Conservation (phyloP, 1,140 invertebrate genomes). For the Ceratina australensis region DNA sequence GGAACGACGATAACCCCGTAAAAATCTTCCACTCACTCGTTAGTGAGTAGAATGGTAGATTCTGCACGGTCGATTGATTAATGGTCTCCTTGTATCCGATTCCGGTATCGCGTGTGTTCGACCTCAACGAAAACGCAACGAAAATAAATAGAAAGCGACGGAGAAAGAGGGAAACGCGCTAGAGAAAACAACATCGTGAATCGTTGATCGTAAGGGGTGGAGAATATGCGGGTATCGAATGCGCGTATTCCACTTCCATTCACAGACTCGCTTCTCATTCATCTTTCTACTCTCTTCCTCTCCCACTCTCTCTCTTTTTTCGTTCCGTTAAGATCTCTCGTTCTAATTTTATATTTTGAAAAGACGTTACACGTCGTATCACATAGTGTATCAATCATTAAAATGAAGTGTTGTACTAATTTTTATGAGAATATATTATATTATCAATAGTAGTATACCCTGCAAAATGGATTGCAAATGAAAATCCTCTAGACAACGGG, state of each 20-base stretch:
- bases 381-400: no score
- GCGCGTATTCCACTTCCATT: no score
- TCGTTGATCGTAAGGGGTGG: not conserved
- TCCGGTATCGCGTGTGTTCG: constrained; percentile 63
- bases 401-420: no score
- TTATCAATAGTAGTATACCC: not conserved
- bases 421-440: constrained; percentile 9
- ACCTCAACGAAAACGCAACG: constrained; percentile 6
- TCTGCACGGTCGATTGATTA: constrained; percentile 61
- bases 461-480: not conserved
- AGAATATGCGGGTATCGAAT: not conserved
- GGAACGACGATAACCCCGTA: constrained; percentile 58
- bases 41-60: constrained; percentile 32
- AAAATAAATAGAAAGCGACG: constrained; percentile 6
- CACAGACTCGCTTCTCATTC: no score
- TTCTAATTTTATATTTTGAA: no score
- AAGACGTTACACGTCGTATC: no score
- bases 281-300: no score
- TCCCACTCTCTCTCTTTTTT: no score
- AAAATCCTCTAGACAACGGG: constrained; percentile 45
- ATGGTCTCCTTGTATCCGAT: constrained; percentile 71
- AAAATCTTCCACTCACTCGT: constrained; percentile 66
- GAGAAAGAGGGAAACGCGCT: not conserved
- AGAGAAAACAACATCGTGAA: constrained; percentile 11
- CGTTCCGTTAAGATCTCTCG: no score